Evolutionary conservation across 2,113 vertebrate species (phyloP).

Genomic region (Lagopus leucura): DNA sequence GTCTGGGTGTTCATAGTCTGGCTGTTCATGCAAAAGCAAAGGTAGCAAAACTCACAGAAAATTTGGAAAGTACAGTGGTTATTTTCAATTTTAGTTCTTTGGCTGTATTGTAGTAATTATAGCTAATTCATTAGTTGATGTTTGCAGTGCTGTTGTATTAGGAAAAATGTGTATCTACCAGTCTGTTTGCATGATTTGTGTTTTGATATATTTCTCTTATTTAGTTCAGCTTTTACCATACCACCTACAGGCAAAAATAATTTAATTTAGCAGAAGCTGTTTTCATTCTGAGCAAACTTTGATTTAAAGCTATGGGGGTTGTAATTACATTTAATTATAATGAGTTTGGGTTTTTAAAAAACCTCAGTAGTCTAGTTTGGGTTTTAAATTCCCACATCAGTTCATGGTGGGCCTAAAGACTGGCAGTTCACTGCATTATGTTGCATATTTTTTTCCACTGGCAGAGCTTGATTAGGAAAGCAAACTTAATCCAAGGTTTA

Average conservation of each 20-base stretch:
- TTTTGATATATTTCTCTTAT: neutral
- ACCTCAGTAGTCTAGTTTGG: neutral
- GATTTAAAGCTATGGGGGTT: neutral
- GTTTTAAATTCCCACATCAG: neutral
- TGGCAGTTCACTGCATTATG: neutral
- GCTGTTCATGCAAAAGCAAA: neutral
- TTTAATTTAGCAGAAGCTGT: neutral
- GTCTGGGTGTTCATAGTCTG: neutral
- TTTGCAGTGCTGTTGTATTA: neutral
- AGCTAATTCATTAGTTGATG: neutral
- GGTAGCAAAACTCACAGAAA: neutral
- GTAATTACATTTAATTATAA: conserved; percentile 28
- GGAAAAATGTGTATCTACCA: neutral
- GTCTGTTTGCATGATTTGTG: neutral
- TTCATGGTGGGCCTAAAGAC: neutral
- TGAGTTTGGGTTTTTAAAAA: neutral
- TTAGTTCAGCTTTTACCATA: neutral
- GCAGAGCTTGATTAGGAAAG: neutral
- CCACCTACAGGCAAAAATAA: neutral
- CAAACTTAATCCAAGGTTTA: neutral
- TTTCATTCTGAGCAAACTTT: neutral
- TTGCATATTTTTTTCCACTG: neutral
- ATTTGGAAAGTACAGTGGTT: neutral
- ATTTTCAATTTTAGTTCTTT: neutral
- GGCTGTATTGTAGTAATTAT: neutral